Conservation (phyloP, 35 echinoderm and acorn worm genomes). For the Ptychodera flava region DNA sequence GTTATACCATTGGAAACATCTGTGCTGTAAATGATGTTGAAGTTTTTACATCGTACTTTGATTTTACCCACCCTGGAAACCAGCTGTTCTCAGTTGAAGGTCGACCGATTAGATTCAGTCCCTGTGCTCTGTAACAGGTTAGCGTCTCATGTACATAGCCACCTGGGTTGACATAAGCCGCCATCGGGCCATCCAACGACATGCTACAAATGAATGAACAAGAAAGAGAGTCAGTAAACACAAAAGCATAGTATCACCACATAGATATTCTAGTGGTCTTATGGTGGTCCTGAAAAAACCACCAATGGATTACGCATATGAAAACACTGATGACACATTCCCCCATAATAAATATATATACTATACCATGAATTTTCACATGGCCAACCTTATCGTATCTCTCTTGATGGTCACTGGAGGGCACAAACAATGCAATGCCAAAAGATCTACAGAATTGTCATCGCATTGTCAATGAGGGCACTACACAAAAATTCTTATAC, state of each 20-base stretch:
- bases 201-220: conserved; percentile 45
- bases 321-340: background rate
- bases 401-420: no score
- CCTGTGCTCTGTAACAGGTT: conserved; percentile 91
- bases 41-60: no score
- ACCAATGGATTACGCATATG: background rate
- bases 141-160: conserved; percentile 97
- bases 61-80: conserved; percentile 88
- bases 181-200: conserved; percentile 99
- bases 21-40: no score
- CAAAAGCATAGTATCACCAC: background rate
- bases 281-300: background rate
- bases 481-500: no score
- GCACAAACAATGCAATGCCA: no score
- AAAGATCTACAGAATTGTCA: no score
- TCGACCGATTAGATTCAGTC: conserved; percentile 81
- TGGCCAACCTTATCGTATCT: no score
- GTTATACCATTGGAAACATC: no score
- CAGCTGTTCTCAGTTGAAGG: conserved; percentile 90
- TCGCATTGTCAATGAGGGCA: no score
- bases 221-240: no score
- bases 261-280: background rate
- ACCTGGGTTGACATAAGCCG: conserved; percentile 93
- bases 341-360: no score
- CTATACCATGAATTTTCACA: no score